Conservation (phyloP, 2,113 vertebrate genomes). For the human region DNA sequence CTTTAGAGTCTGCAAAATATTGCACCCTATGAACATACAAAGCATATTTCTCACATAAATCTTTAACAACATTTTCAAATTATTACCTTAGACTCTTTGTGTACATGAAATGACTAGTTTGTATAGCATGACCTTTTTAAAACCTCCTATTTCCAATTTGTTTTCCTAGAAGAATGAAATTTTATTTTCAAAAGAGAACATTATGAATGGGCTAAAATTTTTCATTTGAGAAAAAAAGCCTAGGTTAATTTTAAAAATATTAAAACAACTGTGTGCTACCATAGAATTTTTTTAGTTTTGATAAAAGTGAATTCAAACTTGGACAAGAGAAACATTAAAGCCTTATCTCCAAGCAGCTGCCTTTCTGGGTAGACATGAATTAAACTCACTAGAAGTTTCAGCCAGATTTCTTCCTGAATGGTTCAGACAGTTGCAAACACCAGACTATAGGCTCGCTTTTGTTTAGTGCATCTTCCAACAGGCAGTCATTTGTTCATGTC, state of each 20-base stretch:
- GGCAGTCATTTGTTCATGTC: neutral
- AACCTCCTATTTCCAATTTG: neutral
- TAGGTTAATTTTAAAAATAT: slow-evolving; percentile 65
- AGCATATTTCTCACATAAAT: neutral
- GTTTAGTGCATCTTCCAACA: neutral
- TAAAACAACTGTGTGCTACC: slow-evolving; percentile 53
- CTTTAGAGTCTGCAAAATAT: slow-evolving; percentile 11
- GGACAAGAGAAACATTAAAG: slow-evolving; percentile 7
- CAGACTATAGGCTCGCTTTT: neutral
- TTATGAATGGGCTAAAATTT: neutral
- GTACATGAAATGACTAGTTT: neutral
- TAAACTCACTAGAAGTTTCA: slow-evolving; percentile 43
- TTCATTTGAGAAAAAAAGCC: slow-evolving; percentile 19
- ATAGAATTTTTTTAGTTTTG: slow-evolving; percentile 47
- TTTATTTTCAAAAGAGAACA: neutral
- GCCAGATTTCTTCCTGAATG: neutral
- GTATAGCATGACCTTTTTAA: neutral
- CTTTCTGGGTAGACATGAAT: slow-evolving; percentile 58
- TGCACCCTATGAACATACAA: neutral
- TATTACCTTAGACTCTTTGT: neutral
- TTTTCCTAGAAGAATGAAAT: neutral
- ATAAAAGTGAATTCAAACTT: slow-evolving; percentile 67
- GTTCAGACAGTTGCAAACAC: slow-evolving; percentile 42
- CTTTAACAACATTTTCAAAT: neutral
- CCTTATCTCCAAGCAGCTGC: slow-evolving; percentile 61